A percentile compares a stretch with the other conserved stretches of the same genome.
These are phyloP conservation scores for Onychomys leucogaster DNA, from an alignment of 2,797 vertebrate species.

Conservation along the genomic window DNA sequence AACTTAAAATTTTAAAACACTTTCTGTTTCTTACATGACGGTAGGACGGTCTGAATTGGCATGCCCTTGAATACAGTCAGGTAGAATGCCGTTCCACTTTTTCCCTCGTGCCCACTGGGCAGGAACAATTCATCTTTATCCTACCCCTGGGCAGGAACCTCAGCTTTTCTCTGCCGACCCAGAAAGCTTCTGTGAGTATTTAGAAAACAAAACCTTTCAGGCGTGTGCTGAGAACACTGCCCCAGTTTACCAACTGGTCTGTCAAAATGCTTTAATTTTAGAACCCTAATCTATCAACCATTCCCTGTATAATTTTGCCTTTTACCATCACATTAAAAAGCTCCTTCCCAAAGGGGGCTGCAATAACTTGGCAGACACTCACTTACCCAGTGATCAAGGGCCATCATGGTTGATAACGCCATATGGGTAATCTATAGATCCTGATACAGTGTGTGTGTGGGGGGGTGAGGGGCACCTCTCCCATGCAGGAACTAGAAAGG, in stretches of 20 bases:
- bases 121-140: neutral
- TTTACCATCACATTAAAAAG: neutral
- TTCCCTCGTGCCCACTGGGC: rapidly evolving
- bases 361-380: neutral
- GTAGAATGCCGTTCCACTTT: neutral
- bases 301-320: neutral
- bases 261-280: conserved; percentile 5
- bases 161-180: neutral
- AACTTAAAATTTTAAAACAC: neutral
- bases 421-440: rapidly evolving
- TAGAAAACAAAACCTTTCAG: neutral
- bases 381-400: neutral
- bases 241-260: neutral
- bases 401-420: neutral
- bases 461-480: too few species aligned
- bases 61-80: neutral
- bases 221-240: neutral
- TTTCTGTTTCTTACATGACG: neutral
- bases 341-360: neutral
- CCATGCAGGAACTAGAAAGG: neutral
- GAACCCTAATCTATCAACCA: neutral
- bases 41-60: neutral
- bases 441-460: too few species aligned
- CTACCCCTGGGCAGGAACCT: neutral
- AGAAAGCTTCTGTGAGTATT: neutral